Conservation (phyloP, 2,113 vertebrate species). For the Callospermophilus lateralis region DNA sequence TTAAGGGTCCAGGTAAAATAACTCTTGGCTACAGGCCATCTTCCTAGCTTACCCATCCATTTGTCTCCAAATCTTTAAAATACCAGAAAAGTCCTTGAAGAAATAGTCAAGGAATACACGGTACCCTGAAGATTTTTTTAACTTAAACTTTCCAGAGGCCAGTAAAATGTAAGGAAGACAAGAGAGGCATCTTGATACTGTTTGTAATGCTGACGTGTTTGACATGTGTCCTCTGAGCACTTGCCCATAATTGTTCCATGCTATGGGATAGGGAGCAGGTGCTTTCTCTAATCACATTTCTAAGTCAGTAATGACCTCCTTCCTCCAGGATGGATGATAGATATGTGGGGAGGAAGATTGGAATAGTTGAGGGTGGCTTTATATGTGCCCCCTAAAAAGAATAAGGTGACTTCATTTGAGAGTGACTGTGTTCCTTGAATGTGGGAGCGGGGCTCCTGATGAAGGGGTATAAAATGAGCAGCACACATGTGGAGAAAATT, state of each 20-base stretch:
- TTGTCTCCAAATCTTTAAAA: neutral
- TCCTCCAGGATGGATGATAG: neutral
- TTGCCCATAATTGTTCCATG: neutral
- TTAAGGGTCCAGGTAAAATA: neutral
- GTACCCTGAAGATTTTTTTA: neutral
- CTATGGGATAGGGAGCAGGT: neutral
- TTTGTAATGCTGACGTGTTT: neutral
- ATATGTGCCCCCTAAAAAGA: neutral
- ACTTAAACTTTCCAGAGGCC: neutral
- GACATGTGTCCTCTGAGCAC: neutral
- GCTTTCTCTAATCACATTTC: neutral
- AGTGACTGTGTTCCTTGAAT: neutral
- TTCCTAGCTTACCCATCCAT: neutral
- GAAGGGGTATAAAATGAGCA: neutral
- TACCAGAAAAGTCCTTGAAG: neutral
- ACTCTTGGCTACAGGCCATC: neutral
- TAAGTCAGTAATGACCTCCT: neutral
- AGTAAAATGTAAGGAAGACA: neutral
- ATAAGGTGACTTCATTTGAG: neutral
- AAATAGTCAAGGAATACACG: neutral
- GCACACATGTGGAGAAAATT: fast-evolving
- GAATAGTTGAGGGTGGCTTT: neutral
- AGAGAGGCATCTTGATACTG: too few relatives aligned
- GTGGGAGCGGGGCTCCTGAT: fast-evolving
- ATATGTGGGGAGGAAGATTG: neutral